Evolutionary conservation across 2,113 vertebrate genomes (phyloP), one percentile per base, ranked within the genome.

Genomic region (Stomatorhinus ivindoensis): DNA sequence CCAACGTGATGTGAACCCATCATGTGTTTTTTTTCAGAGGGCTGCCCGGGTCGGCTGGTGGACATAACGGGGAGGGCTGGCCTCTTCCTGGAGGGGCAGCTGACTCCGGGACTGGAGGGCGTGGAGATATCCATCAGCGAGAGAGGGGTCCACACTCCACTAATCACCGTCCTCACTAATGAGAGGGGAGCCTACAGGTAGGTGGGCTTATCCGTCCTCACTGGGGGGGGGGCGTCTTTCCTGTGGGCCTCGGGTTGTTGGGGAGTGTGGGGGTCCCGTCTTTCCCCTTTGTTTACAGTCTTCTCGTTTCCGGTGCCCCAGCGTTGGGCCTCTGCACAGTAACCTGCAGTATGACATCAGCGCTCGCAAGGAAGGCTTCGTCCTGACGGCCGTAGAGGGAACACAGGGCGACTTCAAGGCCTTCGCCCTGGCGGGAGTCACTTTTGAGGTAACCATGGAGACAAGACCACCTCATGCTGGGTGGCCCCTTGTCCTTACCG

Each of bases 321-420:
- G 98, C 0, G 98, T 99, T 39, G 98, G 98, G 0, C 98, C 98
- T 0, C 96, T 99, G 89, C 98, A 99, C 94, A 98, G 98, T 85
- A 97, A 98, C 94, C 94, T 97, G 90, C 96, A 97, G 51, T 99
- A 99, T 47, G 95, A 97, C 1, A 93, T 99, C 91, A 94, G 95
- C 27, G 98, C 98, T 48, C 97, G 96, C 88, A 99, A 98, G 91
- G 98, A 99, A 93, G 98, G 98, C 0, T 99, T 98, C 48, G 95
- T 99, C 87, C 92, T 99, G 94, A 99, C 97, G 69, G 96, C 97
- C 0, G 95, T 98, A 31, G 98, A 99, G 86, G 97, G 96, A 90
- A 96, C 95, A 1, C 88, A 93, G 24, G 98, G 98, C 48, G 97
- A 99, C 92, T 99, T 99, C 93, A 99, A 99, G 94, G 98, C 98